Conservation (phyloP, 2,888 invertebrate species). For the Tenthredo notha region DNA sequence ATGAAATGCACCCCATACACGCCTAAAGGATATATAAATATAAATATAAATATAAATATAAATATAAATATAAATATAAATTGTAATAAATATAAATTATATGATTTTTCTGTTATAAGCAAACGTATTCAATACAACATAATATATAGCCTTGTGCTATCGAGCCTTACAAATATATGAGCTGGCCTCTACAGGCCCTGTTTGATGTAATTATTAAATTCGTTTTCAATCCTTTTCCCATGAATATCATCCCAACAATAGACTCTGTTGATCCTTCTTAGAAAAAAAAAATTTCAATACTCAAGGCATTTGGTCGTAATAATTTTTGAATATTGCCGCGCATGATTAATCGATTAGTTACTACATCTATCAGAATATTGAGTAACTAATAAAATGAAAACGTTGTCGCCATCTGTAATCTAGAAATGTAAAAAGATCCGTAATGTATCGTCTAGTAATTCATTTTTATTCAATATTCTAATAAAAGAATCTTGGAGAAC, state of each 20-base stretch:
- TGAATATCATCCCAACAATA: background rate
- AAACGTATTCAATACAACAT: slow-evolving; percentile 43
- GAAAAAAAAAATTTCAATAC: background rate
- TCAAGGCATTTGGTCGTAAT: too few species aligned
- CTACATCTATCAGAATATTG: background rate
- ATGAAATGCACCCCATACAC: slow-evolving; percentile 34
- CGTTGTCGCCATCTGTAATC: background rate
- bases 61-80: slow-evolving; percentile 6
- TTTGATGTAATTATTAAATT: slow-evolving; percentile 59
- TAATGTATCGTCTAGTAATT: background rate
- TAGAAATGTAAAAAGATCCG: background rate
- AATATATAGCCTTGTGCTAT: slow-evolving; percentile 51
- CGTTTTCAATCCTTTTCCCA: background rate
- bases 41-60: background rate
- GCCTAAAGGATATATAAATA: background rate
- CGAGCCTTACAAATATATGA: slow-evolving; percentile 61
- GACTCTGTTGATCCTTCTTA: background rate
- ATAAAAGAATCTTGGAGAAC: background rate
- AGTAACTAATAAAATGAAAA: background rate
- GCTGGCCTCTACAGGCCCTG: slow-evolving; percentile 63
- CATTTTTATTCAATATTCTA: background rate
- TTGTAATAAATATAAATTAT: slow-evolving; percentile 25
- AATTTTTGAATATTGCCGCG: too few species aligned
- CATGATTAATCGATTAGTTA: background rate
- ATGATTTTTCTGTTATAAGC: slow-evolving; percentile 30